Conservation (phyloP, 2,113 vertebrate genomes). For the Pungitius pungitius region DNA sequence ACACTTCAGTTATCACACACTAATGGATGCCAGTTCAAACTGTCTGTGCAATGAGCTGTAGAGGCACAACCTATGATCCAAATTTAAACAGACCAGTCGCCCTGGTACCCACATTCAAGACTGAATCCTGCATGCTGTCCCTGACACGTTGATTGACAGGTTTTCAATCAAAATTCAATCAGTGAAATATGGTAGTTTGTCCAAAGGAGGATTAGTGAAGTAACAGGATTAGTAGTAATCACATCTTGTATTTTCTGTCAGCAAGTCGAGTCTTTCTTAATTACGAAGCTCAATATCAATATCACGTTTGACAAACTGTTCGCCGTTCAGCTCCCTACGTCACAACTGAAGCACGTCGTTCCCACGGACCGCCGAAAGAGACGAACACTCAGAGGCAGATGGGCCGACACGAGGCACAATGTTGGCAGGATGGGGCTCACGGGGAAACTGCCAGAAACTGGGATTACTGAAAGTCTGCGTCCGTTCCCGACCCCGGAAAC, state of each 20-base stretch:
- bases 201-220: conserved; percentile 6
- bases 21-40: conserved; percentile 53
- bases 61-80: conserved; percentile 37
- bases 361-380: background rate
- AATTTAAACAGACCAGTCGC: conserved; percentile 46
- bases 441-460: conserved; percentile 21
- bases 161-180: no score
- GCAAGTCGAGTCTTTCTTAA: background rate
- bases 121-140: background rate
- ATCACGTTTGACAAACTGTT: background rate
- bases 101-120: background rate
- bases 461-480: conserved; percentile 26
- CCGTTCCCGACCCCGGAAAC: conserved; percentile 10
- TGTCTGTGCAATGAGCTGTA: conserved; percentile 45
- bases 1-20: conserved; percentile 56
- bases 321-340: background rate
- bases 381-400: background rate
- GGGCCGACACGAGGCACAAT: background rate
- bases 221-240: conserved; percentile 16
- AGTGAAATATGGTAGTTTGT: conserved; percentile 6
- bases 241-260: conserved; percentile 11
- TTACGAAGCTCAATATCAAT: background rate
- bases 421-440: conserved; percentile 18
- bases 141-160: conserved; percentile 10
- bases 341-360: background rate